Evolutionary conservation across 2,888 invertebrate genomes (phyloP), one percentile per base, ranked within the genome.

Genomic region (Nematopogon swammerdamellus): DNA sequence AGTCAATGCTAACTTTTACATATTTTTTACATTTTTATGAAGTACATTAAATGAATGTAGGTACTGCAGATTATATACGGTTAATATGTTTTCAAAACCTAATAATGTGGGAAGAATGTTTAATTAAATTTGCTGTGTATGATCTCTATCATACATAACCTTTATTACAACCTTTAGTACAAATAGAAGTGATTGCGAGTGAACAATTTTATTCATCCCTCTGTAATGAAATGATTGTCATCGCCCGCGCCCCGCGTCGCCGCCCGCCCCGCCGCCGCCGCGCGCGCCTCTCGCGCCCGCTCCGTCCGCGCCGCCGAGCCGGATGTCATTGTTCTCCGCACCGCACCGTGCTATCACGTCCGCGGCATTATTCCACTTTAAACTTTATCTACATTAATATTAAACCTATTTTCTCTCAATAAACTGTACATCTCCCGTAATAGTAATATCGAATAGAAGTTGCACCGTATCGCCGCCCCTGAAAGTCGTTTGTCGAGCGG

Each of bases 291-390:
- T 25, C 11, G 14, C 36, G 36, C 8, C 25, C 25, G 25, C 25
- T 25, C n/a, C n/a, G n/a, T 25, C 5, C 4, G 25, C 4, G 4
- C 5, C 25, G 10, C 25, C 60, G 57, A 58, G 58, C 55, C 59
- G 65, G 65, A 67, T 70, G 62, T 67, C 63, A 65, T 61, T 59
- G 60, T 59, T 61, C 58, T 59, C 60, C 53, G 43, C 43, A 45
- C 49, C 18, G 46, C 36, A 16, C 51, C 57, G 51, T 52, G 50
- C 46, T 61, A 56, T 53, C 56, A 8, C 2, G 17, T 6, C 52
- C 55, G 50, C 50, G 18, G 48, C 54, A 63, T 64, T 54, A 60
- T 61, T 51, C 57, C 53, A 53, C 51, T 43, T 47, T 49, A 29
- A 36, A 43, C 29, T 44, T 10, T 36, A 45, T 4, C 18, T 4